Conservation (phyloP, 2,113 vertebrate genomes). For the Oryzias celebensis region DNA sequence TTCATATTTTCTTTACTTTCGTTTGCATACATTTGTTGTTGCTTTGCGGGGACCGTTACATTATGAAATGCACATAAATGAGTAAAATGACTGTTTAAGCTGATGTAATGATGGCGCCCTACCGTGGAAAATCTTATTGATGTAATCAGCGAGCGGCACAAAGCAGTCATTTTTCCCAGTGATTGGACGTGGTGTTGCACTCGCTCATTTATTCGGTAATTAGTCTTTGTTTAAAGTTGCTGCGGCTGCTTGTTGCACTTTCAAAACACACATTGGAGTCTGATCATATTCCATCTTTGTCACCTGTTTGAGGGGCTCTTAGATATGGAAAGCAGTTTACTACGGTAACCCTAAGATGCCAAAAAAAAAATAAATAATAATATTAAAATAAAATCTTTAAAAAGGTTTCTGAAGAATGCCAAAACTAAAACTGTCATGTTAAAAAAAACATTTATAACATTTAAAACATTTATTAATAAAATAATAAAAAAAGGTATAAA, state of each 20-base stretch:
- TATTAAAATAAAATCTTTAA: not conserved
- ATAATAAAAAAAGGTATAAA: too few relatives aligned
- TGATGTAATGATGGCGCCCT: slow-evolving; percentile 65
- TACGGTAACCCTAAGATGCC: not conserved
- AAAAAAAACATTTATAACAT: too few relatives aligned
- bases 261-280: slow-evolving; percentile 20
- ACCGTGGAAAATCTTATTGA: slow-evolving; percentile 66
- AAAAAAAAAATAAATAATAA: not conserved
- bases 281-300: too few relatives aligned
- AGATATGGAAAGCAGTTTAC: too few relatives aligned
- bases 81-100: slow-evolving; percentile 57
- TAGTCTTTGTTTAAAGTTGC: slow-evolving; percentile 56
- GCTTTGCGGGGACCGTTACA: slow-evolving; percentile 69
- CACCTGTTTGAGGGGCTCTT: too few relatives aligned
- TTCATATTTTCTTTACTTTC: slow-evolving; percentile 76
- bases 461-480: too few relatives aligned
- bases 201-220: slow-evolving; percentile 53
- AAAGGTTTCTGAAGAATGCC: too few relatives aligned
- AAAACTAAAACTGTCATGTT: too few relatives aligned
- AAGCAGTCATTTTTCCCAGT: slow-evolving; percentile 61
- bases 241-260: slow-evolving; percentile 28
- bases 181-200: slow-evolving; percentile 61
- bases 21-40: slow-evolving; percentile 75
- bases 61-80: slow-evolving; percentile 76
- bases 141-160: slow-evolving; percentile 67